Evolutionary conservation across 2,888 invertebrate species (phyloP).

Genomic region (Hetaerina titia): DNA sequence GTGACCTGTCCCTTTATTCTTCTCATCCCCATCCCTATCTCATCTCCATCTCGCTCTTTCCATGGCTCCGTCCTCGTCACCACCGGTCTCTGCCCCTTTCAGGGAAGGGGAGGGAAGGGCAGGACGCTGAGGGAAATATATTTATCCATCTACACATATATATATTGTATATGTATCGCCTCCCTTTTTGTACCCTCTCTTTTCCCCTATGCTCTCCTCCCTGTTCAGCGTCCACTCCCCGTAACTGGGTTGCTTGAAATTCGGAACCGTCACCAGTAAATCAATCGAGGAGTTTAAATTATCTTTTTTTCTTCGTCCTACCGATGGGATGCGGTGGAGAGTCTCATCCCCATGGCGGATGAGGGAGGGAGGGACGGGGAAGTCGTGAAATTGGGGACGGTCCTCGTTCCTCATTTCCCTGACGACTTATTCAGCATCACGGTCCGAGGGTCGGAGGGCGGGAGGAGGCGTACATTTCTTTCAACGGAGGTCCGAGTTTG

Average conservation of each 20-base stretch:
- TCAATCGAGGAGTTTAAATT: not conserved
- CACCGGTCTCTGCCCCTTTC: too few species aligned
- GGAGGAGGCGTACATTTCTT: not conserved
- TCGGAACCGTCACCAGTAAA: not conserved
- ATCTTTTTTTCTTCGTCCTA: not conserved
- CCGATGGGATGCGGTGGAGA: not conserved
- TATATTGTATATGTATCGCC: not conserved
- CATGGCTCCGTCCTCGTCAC: not conserved
- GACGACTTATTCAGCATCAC: not conserved
- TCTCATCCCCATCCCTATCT: not conserved
- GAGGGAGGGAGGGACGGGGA: not conserved
- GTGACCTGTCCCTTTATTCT: conserved; percentile 44
- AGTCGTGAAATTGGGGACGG: not conserved
- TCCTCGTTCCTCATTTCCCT: not conserved
- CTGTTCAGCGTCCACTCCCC: too few species aligned
- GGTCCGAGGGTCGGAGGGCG: not conserved
- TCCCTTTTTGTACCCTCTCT: not conserved
- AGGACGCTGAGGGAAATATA: too few species aligned
- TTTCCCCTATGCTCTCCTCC: not conserved
- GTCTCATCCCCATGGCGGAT: not conserved
- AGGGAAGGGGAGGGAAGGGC: too few species aligned
- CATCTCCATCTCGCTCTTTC: conserved; percentile 40
- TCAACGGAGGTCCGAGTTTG: not conserved
- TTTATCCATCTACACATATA: not conserved
- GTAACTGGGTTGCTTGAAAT: not conserved